Conservation (phyloP, 2,113 vertebrate species). For the Neoarius graeffei region DNA sequence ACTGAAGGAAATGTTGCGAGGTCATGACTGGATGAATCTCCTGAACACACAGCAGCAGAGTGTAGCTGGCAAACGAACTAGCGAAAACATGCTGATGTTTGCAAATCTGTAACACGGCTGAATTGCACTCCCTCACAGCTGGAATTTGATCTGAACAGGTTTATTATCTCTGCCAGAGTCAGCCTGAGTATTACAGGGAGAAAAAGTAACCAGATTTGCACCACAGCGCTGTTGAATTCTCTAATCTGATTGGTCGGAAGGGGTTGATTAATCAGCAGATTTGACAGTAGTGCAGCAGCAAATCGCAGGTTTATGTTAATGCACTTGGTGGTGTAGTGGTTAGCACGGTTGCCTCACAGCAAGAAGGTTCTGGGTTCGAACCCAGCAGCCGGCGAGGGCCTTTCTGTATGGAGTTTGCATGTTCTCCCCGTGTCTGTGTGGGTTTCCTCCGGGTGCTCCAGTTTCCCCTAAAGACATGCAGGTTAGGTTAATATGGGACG, state of each 20-base stretch:
- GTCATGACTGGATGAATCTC: conserved; percentile 11
- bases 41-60: background rate
- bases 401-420: too few species aligned
- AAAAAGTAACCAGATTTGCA: background rate
- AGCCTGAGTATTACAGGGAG: background rate
- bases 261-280: background rate
- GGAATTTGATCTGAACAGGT: conserved; percentile 10
- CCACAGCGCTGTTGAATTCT: background rate
- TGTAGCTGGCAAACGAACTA: background rate
- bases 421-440: too few species aligned
- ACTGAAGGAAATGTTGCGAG: background rate
- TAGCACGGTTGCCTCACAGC: too few species aligned
- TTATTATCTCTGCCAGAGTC: background rate
- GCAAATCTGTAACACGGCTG: background rate
- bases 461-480: too few species aligned
- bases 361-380: too few species aligned
- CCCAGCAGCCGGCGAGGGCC: too few species aligned
- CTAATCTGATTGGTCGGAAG: conserved; percentile 3
- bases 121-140: background rate
- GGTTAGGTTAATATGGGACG: too few species aligned
- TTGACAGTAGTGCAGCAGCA: background rate
- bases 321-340: background rate
- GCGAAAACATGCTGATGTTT: conserved; percentile 9
- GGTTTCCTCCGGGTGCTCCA: too few species aligned
- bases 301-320: background rate